Base-by-base conservation (phyloP, 2,888 invertebrate genomes). In the Prosopocoilus inquinatus region DNA sequence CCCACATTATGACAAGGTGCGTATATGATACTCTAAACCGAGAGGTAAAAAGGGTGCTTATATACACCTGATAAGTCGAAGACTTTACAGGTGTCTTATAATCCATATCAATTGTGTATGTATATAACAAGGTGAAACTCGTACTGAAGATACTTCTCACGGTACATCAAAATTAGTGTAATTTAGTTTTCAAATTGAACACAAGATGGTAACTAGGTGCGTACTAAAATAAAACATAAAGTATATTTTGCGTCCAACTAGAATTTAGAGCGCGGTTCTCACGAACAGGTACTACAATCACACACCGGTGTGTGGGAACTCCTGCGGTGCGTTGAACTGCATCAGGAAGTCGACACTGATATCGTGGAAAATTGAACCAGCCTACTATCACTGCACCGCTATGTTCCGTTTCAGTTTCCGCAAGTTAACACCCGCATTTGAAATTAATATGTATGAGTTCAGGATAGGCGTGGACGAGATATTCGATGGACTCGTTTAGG, bases 291-390 rank as follows among this genome's bases (percentile, higher is more conserved):
- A 54, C 52, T 46, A 49, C 50, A 48, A 54, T 51, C 15, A 47
- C 54, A 55, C 50, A 57, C 49, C 56, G 28, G 46, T 47, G 34
- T 43, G 57, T 64, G 63, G 60, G 61, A 64, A 64, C 60, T 60
- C 56, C 53, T 48, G 36, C 56, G 56, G 68, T 62, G 59, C 70
- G 57, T 70, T 70, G 70, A 70, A 70, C 69, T 64, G 62, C 61
- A 61, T 59, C 58, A 71, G 70, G 71, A 71, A 70, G 68, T 67
- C 62, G 67, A 61, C 64, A 62, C 46, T 47, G 69, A 67, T 66
- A 69, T 64, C 68, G 63, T 63, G 66, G 64, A 67, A 67, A 68
- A 66, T 64, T 64, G 59, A 61, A 63, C 64, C 58, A 63, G 59
- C 59, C 59, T 62, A 59, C 60, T 58, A 58, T 57, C 58, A 55